Base-by-base conservation (phyloP, 2,797 vertebrate species). In the Scleropages formosus region DNA sequence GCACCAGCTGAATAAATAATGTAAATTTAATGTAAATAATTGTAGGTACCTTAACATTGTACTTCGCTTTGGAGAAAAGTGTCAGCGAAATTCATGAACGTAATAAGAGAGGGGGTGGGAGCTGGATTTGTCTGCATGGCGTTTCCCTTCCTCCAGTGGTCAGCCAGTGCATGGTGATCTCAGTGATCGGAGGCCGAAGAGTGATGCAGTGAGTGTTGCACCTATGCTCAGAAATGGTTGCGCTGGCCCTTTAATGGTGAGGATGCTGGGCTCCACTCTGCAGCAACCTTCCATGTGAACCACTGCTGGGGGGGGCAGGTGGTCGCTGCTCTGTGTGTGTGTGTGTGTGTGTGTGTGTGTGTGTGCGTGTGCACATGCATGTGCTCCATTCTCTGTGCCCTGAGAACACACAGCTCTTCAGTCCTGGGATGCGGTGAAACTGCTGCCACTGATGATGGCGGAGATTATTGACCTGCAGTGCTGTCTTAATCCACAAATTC, bases 191-290 rank as follows among this genome's bases (percentile, higher is more conserved):
- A 58, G 13, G 4, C 3, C 13, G 3, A 13, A 3, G 53, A n/a
- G n/a, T 58, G 58, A 13, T 58, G 53, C 12, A 3, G 4, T 13
- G 53, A 13, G 53, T 66, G 70, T 18, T 49, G 18, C 44, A 59
- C 81, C 47, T n/a, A 75, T 89, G 89, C 88, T 89, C 15, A 27
- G 60, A 73, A 73, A 75, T 72, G 26, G 70, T 75, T 72, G 61
- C 18, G 27, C 69, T 82, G 73, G 62, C 68, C 44, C 80, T 81
- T 75, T 80, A 82, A 80, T 79, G 78, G 82, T 82, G 76, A 84
- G 73, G 80, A 82, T 80, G 82, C 56, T 79, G 49, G 77, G 75
- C 71, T 62, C 18, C 53, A 39, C 62, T 68, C 58, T 66, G 78
- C 65, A 44, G 26, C 16, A 1, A 53, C 31, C 11, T 61, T n/a